Evolutionary conservation across 37 sponge, comb jelly and placozoan genomes (phyloP), one percentile per base, ranked within the genome.

Genomic region (Spongilla lacustris): DNA sequence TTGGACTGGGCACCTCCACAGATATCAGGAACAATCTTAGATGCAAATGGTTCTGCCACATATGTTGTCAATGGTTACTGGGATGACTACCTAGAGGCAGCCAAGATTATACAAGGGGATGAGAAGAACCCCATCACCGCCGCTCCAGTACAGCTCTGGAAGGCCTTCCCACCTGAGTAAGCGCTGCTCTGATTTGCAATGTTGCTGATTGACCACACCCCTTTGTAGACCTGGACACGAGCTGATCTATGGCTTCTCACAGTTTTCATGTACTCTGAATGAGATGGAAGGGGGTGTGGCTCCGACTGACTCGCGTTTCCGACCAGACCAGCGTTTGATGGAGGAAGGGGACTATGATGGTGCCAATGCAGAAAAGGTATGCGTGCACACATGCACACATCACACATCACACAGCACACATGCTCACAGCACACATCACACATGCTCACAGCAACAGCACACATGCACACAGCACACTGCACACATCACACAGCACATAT

Each of bases 281-380:
- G 97, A 95, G 68, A 86, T 79, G 26, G 99, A 95, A 72, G 93
- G 79, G 74, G 99, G 98, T 12, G 78, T 97, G 49, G 96, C 97
- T 19, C 92, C 95, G 5, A 97, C 98, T 12, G 99, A 99, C 72
- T 91, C 92, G 2, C 78, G 99, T 13, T 82, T 84, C 27, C 76
- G 99, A 38, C 99, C 99, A 17, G 99, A 99, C 81, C 94, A 92
- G 67, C 49, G 96, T 13, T 13, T 86, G 73, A 95, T 96, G 96
- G 98, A 97, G 75, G 24, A 91, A 24, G 92, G 91, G 49, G 92
- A 97, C 71, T 97, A 90, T 86, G 92, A 93, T 36, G 33, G 22
- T 26, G 96, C 98, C 19, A 96, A 97, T 66, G 30, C 27, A 48
- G 86, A 88, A 26, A 97, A 97, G 83, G 90, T 96, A 41, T 34